Base-by-base conservation (phyloP, 2,888 invertebrate genomes). In the Drosophila fungiperda region DNA sequence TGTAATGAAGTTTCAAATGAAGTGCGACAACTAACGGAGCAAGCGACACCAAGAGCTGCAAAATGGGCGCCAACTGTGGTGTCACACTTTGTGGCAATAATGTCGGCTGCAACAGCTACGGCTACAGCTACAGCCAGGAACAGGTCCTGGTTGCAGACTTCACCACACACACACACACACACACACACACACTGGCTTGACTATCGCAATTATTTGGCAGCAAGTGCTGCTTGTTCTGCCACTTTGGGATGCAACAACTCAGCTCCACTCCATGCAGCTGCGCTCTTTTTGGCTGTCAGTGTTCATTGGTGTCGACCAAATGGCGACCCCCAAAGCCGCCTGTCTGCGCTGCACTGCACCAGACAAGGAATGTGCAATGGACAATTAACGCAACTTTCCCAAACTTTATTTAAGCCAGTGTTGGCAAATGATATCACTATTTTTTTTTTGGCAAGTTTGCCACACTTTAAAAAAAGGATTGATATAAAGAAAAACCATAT, bases 1-100 rank as follows among this genome's bases (percentile, higher is more conserved):
- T 84, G 82, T 84, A 89, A 89, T 85, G 89, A 89, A 85, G 89
- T 85, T 85, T 89, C 69, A 89, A 85, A 84, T 89, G 87, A 89
- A 89, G 89, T 89, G 89, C 87, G 87, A 89, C 89, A 89, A 88
- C 88, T 80, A 87, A 83, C 88, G 80, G 38, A 82, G 73, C 73
- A 68, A 55, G 73, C 69, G 59, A 68, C 64, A 80, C 61, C 58
- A 85, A 82, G 71, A 68, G 49, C 75, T 40, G 57, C 38, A 64
- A 61, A 53, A 35, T 53, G 59, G 62, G 65, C 78, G 80, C 77
- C 88, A 86, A 88, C 84, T 86, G 84, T 54, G 81, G 78, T 81
- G 87, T 75, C 75, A 88, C 89, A 83, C 83, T 83, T 88, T 86
- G 89, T 72, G 87, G 87, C 89, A 83, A 83, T 88, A 83, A 86